Evolutionary conservation across 2,888 invertebrate genomes (phyloP).

Genomic region (Drosophila neonasuta): DNA sequence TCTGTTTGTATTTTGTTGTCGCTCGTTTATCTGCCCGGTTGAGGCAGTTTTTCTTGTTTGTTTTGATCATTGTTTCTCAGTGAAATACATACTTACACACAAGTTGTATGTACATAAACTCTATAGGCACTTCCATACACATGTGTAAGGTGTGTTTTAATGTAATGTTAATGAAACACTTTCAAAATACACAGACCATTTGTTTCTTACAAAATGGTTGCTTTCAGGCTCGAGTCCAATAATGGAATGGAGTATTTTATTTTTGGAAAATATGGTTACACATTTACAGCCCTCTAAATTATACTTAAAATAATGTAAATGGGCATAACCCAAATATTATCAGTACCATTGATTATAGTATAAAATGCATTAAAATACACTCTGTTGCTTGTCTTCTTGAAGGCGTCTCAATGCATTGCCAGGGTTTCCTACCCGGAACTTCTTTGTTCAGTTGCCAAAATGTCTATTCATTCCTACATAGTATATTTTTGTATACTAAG

Average conservation of each 20-base stretch:
- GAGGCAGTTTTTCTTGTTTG: slow-evolving; percentile 69
- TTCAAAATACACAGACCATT: slow-evolving; percentile 15
- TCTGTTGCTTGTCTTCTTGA: background rate
- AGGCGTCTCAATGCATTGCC: background rate
- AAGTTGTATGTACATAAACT: slow-evolving; percentile 7
- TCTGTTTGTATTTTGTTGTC: slow-evolving; percentile 24
- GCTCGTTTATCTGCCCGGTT: slow-evolving; percentile 41
- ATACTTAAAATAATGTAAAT: background rate
- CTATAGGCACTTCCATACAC: slow-evolving; percentile 8
- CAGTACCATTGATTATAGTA: background rate
- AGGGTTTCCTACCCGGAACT: slow-evolving; percentile 9
- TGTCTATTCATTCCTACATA: slow-evolving; percentile 3
- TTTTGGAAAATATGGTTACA: slow-evolving; percentile 3
- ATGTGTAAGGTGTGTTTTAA: slow-evolving; percentile 22
- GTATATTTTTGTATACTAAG: background rate
- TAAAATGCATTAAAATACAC: background rate
- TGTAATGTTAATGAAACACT: slow-evolving; percentile 11
- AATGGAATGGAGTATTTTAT: slow-evolving; percentile 10
- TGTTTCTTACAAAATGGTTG: slow-evolving; percentile 10
- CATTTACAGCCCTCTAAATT: slow-evolving; percentile 7
- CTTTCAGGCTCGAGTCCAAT: background rate
- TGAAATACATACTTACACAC: slow-evolving; percentile 14
- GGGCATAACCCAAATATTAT: background rate
- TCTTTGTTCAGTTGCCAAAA: slow-evolving; percentile 11
- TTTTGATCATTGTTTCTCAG: slow-evolving; percentile 66